A percentile compares a stretch with the other conserved stretches of the same genome.
These are phyloP conservation scores for Fringilla coelebs DNA, from an alignment of 2,797 vertebrate species.

Conservation along the genomic window DNA sequence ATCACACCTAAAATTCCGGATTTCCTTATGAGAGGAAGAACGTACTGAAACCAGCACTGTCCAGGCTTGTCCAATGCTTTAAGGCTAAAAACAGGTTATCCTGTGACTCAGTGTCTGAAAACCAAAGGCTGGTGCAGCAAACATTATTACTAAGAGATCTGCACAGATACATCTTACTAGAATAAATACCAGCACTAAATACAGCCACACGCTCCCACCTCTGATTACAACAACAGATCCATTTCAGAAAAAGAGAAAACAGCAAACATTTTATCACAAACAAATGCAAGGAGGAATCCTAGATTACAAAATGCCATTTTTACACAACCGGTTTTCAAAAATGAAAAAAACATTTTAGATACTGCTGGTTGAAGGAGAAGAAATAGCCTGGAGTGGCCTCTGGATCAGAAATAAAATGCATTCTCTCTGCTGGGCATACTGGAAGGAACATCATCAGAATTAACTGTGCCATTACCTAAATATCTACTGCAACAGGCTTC, in stretches of 20 bases:
- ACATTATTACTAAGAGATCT: not conserved
- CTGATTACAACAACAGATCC: not conserved
- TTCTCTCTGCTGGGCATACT: not conserved
- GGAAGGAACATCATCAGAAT: not conserved
- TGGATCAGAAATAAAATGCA: not conserved
- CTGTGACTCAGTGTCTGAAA: not conserved
- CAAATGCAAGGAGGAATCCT: not conserved
- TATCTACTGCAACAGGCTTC: conserved; percentile 49
- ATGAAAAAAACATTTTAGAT: not conserved
- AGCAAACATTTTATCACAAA: not conserved
- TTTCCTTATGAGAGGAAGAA: not conserved
- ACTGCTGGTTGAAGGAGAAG: not conserved
- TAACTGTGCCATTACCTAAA: conserved; percentile 40
- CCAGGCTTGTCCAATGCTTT: not conserved
- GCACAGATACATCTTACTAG: not conserved
- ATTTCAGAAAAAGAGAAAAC: not conserved
- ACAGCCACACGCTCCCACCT: not conserved
- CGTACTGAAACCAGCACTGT: not conserved
- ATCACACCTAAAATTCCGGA: not conserved
- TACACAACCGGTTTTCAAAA: not conserved
- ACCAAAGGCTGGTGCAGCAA: not conserved
- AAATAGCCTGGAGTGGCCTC: not conserved
- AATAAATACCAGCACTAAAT: not conserved
- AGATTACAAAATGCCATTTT: not conserved
- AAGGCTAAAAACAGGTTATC: not conserved